A percentile compares a stretch with the other conserved stretches of the same genome.
phyloP scores from a whole-genome alignment of 1,140 invertebrate genomes.

The Wasmannia auropunctata region DNA sequence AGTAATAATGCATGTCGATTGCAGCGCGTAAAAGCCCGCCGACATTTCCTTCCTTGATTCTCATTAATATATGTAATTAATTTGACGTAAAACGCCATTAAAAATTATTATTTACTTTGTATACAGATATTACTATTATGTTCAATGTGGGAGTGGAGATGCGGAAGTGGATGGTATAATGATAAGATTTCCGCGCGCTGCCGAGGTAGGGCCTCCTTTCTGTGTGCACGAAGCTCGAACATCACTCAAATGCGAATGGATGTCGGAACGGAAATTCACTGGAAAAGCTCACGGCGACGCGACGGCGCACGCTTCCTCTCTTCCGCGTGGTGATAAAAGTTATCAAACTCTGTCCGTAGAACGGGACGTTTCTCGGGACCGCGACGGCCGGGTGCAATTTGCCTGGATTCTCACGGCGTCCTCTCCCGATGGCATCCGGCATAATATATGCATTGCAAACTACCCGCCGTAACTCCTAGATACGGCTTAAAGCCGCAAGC shows the following conservation, averaged over 20 bases:
- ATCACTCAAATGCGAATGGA: neutral
- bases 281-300: neutral
- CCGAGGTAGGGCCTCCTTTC: neutral
- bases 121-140: neutral
- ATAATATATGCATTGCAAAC: conserved; percentile 38
- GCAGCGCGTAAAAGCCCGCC: no score
- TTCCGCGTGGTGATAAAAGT: conserved; percentile 10
- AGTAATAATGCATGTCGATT: neutral
- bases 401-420: conserved; percentile 78
- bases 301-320: no score
- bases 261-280: neutral
- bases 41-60: neutral
- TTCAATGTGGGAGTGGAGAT: conserved; percentile 10
- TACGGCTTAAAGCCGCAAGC: conserved; percentile 11
- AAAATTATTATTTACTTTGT: neutral
- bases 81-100: neutral
- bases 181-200: neutral
- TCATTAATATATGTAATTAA: neutral
- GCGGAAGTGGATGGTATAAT: neutral
- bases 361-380: neutral
- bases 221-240: neutral
- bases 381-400: conserved; percentile 65
- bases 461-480: conserved; percentile 13
- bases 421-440: conserved; percentile 40
- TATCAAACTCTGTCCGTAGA: neutral